phyloP scores from a whole-genome alignment of 2,113 vertebrate species.

The Lasiurus cinereus region DNA sequence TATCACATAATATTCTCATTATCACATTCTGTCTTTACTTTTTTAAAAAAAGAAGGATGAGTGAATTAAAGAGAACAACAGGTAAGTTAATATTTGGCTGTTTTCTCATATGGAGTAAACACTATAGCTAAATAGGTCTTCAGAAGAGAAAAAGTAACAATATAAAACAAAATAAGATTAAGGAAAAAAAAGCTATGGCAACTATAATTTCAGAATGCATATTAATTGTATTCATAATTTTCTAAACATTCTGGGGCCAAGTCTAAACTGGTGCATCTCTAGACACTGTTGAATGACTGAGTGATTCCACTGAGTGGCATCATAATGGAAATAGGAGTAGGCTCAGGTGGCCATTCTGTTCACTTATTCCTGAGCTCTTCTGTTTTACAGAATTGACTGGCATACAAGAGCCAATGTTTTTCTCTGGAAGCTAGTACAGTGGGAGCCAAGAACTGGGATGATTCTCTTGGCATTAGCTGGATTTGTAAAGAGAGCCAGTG shows the following conservation, averaged over 20 bases:
- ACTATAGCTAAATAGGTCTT: neutral
- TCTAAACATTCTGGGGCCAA: neutral
- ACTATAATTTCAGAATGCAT: neutral
- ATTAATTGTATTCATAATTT: neutral
- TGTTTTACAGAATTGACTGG: neutral
- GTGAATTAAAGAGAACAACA: constrained; percentile 13
- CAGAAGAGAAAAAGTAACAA: neutral
- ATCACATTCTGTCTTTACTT: neutral
- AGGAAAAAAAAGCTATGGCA: neutral
- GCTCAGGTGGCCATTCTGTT: neutral
- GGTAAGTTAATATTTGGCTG: neutral
- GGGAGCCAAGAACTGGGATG: neutral
- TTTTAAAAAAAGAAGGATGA: neutral
- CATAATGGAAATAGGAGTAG: neutral
- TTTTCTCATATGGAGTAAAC: constrained; percentile 2
- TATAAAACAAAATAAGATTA: neutral
- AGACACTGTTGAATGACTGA: neutral
- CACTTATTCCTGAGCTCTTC: neutral
- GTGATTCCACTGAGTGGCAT: neutral
- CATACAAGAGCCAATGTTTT: neutral
- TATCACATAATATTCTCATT: neutral
- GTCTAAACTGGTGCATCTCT: neutral
- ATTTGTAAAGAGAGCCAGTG: neutral
- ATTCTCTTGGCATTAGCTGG: neutral
- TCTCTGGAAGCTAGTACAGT: neutral